Conservation (phyloP, 35 echinoderm and acorn worm species). For the Ptychodera flava region DNA sequence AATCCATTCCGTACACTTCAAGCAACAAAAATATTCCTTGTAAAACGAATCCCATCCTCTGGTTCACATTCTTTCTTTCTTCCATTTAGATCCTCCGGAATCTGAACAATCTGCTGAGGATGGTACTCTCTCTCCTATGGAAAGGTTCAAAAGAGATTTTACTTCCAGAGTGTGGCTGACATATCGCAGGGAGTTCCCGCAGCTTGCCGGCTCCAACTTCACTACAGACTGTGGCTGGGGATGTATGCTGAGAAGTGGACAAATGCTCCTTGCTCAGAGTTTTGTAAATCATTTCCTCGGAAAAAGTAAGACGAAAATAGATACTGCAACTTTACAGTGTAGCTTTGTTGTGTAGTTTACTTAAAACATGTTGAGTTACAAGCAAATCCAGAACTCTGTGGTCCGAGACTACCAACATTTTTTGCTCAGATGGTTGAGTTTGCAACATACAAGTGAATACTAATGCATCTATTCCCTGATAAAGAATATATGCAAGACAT, state of each 20-base stretch:
- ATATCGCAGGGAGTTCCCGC: conserved; percentile 86
- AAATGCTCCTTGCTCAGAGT: conserved; percentile 90
- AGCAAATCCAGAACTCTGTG: no score
- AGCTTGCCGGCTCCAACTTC: conserved; percentile 67
- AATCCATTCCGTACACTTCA: background rate
- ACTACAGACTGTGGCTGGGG: conserved; percentile 98
- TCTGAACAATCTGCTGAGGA: conserved; percentile 22
- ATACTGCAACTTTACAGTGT: no score
- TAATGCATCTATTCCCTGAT: no score
- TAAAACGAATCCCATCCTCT: no score
- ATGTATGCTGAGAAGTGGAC: conserved; percentile 95
- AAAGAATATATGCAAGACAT: no score
- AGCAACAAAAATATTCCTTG: background rate
- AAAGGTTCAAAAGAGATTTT: conserved; percentile 95
- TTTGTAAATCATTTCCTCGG: conserved; percentile 82
- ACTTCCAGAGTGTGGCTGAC: conserved; percentile 87
- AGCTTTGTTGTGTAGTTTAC: no score
- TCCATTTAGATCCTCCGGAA: background rate
- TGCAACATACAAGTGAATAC: no score
- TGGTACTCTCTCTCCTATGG: conserved; percentile 66
- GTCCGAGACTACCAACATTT: no score
- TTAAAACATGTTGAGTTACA: background rate
- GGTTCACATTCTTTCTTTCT: background rate
- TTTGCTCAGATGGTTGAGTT: no score
- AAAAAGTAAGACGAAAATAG: conserved; percentile 60